Conservation (phyloP, 2,797 vertebrate species). For the Apogon talboti region DNA sequence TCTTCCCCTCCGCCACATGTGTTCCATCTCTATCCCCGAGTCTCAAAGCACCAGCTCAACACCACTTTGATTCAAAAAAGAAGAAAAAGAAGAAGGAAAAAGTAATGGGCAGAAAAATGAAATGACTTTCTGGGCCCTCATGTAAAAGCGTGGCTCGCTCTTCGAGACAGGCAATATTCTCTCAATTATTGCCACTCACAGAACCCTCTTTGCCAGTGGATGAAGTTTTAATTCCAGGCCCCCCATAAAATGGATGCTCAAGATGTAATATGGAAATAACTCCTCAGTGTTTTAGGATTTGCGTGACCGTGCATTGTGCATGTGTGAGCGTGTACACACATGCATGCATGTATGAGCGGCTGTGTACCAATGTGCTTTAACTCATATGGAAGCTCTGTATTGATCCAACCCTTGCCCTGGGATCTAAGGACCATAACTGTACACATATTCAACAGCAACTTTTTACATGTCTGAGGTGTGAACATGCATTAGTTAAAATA, state of each 20-base stretch:
- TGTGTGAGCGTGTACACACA: slow-evolving; percentile 15
- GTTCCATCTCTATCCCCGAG: slow-evolving; percentile 59
- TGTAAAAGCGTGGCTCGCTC: slow-evolving; percentile 74
- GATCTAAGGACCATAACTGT: slow-evolving; percentile 37
- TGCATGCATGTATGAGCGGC: slow-evolving; percentile 10
- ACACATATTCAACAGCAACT: not conserved
- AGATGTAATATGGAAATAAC: slow-evolving; percentile 76
- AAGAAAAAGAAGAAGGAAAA: slow-evolving; percentile 51
- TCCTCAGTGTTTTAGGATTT: slow-evolving; percentile 65
- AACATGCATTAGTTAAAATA: no score
- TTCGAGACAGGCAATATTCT: slow-evolving; percentile 79
- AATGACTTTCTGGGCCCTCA: slow-evolving; percentile 82
- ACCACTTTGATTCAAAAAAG: slow-evolving; percentile 74
- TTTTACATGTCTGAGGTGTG: no score
- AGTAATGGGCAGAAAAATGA: slow-evolving; percentile 84
- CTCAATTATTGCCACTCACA: slow-evolving; percentile 79
- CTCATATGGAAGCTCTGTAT: slow-evolving; percentile 44
- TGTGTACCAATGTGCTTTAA: slow-evolving; percentile 16
- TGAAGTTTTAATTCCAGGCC: slow-evolving; percentile 79
- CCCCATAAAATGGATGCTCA: slow-evolving; percentile 74
- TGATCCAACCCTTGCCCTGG: slow-evolving; percentile 56
- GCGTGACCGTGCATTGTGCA: slow-evolving; percentile 44
- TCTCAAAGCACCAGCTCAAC: slow-evolving; percentile 72
- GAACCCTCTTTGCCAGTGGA: slow-evolving; percentile 66
- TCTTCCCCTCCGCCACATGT: slow-evolving; percentile 49